phyloP scores from a whole-genome alignment of 1,140 invertebrate species.

The Macrobrachium rosenbergii region DNA sequence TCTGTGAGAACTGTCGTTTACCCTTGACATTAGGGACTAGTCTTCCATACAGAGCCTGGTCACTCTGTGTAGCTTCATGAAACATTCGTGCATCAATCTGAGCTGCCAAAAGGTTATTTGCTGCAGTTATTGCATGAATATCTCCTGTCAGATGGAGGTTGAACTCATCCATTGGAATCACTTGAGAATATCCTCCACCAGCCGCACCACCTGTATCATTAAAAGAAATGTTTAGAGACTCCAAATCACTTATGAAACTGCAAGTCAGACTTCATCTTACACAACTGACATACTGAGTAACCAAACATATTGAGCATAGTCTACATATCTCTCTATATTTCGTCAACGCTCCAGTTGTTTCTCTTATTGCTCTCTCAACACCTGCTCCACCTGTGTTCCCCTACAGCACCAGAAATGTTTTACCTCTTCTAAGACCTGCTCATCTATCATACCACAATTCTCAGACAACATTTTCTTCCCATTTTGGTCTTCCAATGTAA shows the following conservation, averaged over 20 bases:
- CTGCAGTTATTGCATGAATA: conserved; percentile 97
- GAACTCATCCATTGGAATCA: conserved; percentile 99
- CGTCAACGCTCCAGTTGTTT: too few species aligned
- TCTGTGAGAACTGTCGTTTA: conserved; percentile 78
- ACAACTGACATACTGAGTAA: background rate
- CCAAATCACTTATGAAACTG: background rate
- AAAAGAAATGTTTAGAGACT: background rate
- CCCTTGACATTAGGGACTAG: conserved; percentile 87
- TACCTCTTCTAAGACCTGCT: too few species aligned
- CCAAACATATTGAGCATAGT: too few species aligned
- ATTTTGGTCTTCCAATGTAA: too few species aligned
- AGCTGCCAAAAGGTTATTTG: conserved; percentile 96
- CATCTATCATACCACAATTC: too few species aligned
- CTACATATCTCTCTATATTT: too few species aligned
- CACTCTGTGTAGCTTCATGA: conserved; percentile 86
- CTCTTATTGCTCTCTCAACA: too few species aligned
- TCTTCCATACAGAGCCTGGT: conserved; percentile 88
- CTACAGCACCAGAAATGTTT: too few species aligned
- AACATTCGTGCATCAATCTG: conserved; percentile 86
- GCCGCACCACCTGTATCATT: conserved; percentile 83
- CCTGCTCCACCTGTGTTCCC: conserved; percentile 39
- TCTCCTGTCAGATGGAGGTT: conserved; percentile 99
- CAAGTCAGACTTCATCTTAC: background rate
- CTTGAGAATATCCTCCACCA: conserved; percentile 93
- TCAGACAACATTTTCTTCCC: too few species aligned